These are phyloP conservation scores for Diplogasteroides magnus DNA, from an alignment of 1,140 invertebrate species.

Conservation along the genomic window DNA sequence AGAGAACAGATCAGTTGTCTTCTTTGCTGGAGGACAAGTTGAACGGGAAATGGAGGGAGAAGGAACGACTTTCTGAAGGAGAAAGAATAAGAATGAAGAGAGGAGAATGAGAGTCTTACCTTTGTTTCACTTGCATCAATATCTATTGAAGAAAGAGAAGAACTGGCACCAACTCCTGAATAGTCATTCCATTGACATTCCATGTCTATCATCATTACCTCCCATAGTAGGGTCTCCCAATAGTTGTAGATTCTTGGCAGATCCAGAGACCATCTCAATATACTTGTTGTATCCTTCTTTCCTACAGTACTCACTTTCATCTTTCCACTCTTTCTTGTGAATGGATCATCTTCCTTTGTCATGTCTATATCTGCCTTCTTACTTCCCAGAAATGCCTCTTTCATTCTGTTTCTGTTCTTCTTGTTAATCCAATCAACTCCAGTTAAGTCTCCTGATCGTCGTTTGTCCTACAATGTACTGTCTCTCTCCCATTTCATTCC, in stretches of 20 bases:
- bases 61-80: not conserved
- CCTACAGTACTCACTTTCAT: conserved; percentile 16
- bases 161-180: no score
- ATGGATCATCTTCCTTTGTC: conserved; percentile 14
- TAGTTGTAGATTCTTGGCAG: no score
- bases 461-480: conserved; percentile 6
- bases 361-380: not conserved
- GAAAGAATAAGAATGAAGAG: not conserved
- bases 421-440: conserved; percentile 14
- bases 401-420: conserved; percentile 9
- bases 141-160: no score
- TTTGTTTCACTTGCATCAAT: no score
- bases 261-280: no score
- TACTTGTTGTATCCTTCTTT: no score
- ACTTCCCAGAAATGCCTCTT: conserved; percentile 3
- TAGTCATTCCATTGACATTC: no score
- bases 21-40: no score
- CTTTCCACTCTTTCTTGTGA: conserved; percentile 14
- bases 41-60: no score
- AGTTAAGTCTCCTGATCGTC: conserved; percentile 3
- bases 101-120: no score
- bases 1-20: not conserved
- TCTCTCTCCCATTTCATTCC: not conserved
- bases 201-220: no score
- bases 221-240: no score